phyloP scores from a whole-genome alignment of 2,797 vertebrate genomes.

The Chiroxiphia lanceolata region DNA sequence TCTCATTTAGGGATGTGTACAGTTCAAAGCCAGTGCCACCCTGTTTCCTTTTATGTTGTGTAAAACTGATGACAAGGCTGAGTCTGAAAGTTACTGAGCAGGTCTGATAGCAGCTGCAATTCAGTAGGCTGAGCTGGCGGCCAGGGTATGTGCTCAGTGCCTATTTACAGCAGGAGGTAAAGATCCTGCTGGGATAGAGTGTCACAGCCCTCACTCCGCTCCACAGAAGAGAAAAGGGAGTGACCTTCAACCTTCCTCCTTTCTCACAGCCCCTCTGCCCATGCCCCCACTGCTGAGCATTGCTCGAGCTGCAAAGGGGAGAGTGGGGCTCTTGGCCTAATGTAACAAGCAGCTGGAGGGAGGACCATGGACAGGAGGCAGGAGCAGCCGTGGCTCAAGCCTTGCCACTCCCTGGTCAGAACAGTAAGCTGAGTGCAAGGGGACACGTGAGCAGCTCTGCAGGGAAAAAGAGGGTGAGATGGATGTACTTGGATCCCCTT shows the following conservation, averaged over 20 bases:
- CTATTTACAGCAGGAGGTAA: constrained; percentile 61
- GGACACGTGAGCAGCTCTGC: neutral
- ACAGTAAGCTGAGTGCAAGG: neutral
- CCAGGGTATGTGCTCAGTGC: constrained; percentile 30
- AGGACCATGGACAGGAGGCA: neutral
- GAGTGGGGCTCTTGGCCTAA: neutral
- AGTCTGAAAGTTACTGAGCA: constrained; percentile 33
- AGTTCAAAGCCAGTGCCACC: neutral
- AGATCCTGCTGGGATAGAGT: constrained; percentile 39
- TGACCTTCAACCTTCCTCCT: constrained; percentile 51
- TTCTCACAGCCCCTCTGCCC: neutral
- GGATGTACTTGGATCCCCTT: neutral
- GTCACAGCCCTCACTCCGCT: neutral
- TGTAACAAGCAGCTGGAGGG: neutral
- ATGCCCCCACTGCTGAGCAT: neutral
- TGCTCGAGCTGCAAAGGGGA: neutral
- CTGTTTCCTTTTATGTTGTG: constrained; percentile 33
- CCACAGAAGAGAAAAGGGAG: constrained; percentile 4
- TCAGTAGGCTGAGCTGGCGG: neutral
- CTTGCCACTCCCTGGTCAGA: neutral
- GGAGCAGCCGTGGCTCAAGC: neutral
- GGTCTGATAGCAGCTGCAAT: constrained; percentile 43
- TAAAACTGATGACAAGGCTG: constrained; percentile 56
- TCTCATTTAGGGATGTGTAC: neutral
- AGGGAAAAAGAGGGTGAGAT: neutral